These are phyloP conservation scores for Campylorhamphus procurvoides DNA, from an alignment of 2,113 vertebrate species.

Conservation along the genomic window DNA sequence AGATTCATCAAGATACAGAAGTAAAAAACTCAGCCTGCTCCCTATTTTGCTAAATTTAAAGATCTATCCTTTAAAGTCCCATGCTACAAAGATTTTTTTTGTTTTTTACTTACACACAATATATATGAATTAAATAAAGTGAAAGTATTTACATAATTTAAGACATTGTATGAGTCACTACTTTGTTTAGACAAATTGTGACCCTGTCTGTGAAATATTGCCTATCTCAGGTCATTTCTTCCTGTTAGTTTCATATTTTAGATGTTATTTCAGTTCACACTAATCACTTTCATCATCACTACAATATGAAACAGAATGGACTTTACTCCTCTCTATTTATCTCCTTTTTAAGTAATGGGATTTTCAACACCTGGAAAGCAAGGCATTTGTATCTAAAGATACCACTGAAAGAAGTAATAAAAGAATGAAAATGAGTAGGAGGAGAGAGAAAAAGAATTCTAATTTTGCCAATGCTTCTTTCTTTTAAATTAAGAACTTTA, in stretches of 20 bases:
- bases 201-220: background rate
- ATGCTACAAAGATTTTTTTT: background rate
- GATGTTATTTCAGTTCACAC: background rate
- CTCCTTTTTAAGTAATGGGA: background rate
- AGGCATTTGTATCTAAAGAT: background rate
- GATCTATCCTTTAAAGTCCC: background rate
- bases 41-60: background rate
- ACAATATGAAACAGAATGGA: background rate
- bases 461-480: background rate
- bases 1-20: background rate
- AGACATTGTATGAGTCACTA: background rate
- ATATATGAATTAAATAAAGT: background rate
- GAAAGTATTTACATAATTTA: background rate
- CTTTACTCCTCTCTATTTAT: background rate
- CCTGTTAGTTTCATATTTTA: background rate
- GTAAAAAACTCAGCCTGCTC: background rate
- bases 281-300: background rate
- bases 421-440: constrained; percentile 24
- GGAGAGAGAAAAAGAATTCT: background rate
- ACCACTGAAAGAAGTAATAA: background rate
- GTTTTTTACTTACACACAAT: background rate
- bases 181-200: background rate
- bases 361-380: background rate
- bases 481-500: constrained; percentile 1
- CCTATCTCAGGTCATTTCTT: background rate